These are phyloP conservation scores for Archips xylosteana DNA, from an alignment of 2,888 invertebrate genomes.

Conservation along the genomic window DNA sequence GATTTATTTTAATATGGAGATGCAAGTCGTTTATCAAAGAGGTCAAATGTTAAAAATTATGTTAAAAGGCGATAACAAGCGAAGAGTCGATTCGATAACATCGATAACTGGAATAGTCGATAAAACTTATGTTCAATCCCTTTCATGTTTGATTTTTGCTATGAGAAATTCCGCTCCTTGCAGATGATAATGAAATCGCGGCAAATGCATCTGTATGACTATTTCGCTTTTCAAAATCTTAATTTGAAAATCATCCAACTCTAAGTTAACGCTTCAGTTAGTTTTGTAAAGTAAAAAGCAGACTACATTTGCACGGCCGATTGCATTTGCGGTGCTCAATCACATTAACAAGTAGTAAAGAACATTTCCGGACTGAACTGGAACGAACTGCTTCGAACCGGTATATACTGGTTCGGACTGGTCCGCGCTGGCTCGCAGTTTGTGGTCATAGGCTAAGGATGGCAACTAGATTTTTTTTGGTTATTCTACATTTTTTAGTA, in stretches of 20 bases:
- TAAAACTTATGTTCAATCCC: too few relatives aligned
- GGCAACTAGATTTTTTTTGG: background rate
- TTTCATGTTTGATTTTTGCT: too few relatives aligned
- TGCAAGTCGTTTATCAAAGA: too few relatives aligned
- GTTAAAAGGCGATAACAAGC: too few relatives aligned
- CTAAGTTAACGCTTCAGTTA: background rate
- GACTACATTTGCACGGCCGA: constrained; percentile 31
- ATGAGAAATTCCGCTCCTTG: too few relatives aligned
- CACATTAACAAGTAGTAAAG: constrained; percentile 45
- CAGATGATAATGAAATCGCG: too few relatives aligned
- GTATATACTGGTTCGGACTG: constrained; percentile 26
- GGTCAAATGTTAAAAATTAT: too few relatives aligned
- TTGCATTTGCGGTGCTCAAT: constrained; percentile 48
- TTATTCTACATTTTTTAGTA: background rate
- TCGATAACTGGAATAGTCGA: too few relatives aligned
- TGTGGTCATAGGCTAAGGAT: constrained; percentile 32
- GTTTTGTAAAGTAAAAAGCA: constrained; percentile 22
- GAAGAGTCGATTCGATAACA: too few relatives aligned
- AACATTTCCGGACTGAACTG: constrained; percentile 41
- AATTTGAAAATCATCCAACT: background rate
- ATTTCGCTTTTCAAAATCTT: background rate
- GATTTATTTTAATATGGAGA: too few relatives aligned
- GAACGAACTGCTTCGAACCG: constrained; percentile 33
- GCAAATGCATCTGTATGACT: too few relatives aligned
- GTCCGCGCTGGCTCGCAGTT: constrained; percentile 16